Base-by-base conservation (phyloP, 2,888 invertebrate species). In the Thymelicus lineola region DNA sequence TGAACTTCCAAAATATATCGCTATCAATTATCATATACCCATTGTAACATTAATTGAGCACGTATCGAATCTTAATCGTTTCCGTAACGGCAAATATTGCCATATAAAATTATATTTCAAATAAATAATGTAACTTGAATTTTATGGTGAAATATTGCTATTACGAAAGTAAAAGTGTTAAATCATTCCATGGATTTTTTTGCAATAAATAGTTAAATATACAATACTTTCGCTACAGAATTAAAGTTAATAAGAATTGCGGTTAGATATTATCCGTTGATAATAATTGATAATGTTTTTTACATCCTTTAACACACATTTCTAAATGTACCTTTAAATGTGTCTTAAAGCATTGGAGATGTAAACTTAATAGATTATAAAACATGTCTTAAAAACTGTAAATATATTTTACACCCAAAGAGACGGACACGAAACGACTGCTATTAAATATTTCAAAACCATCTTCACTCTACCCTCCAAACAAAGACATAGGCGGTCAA, bases 51-150 rank as follows among this genome's bases (percentile, higher is more conserved):
- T 62, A 14, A 66, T 60, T 28, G 66, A 35, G 60, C 53, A 61
- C 61, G 67, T 67, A 46, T 67, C 61, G 14, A 61, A 67, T 67
- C 28, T 0, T 38, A 55, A 55, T 38, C 48, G 61, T 55, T 68
- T 61, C 45, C 45, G 35, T 35, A 15, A 12, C 7, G 15, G 35
- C 55, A 61, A 62, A 68, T 61, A 68, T 67, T 61, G 17, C 57
- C 36, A 53, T 35, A 42, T 7, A 20, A 45, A 61, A 20, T 14
- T 3, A 20, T 53, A 67, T 67, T 60, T 28, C 60, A 60, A 53
- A 45, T 17, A n/a, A 45, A 55, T 68, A 55, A 17, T 10, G 35
- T 42, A 36, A 45, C 61, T 12, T 55, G 38, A 17, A 53, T 17
- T 60, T 45, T 36, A 38, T 61, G 45, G 9, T 59, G 67, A 55